A percentile compares a stretch with the other conserved stretches of the same genome.
phyloP scores from a whole-genome alignment of 2,888 invertebrate genomes.

The Aphelenchoides bicaudatus region DNA sequence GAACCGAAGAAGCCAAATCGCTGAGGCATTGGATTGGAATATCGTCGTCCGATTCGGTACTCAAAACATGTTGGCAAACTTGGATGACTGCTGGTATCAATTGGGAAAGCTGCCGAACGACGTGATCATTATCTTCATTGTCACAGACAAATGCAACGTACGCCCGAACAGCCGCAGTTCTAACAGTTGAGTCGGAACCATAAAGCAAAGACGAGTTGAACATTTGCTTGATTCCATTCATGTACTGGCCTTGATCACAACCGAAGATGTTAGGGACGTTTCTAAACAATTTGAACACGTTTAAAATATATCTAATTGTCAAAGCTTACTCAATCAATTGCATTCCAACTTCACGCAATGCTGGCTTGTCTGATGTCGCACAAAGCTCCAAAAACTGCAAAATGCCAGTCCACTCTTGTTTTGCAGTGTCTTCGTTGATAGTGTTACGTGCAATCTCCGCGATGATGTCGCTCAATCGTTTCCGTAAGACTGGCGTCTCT shows the following conservation, averaged over 20 bases:
- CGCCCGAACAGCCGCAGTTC: slow-evolving; percentile 66
- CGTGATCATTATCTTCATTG: slow-evolving; percentile 86
- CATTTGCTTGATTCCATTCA: slow-evolving; percentile 72
- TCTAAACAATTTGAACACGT: slow-evolving; percentile 63
- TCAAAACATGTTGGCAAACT: slow-evolving; percentile 77
- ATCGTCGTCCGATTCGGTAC: slow-evolving; percentile 77
- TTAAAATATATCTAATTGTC: background rate
- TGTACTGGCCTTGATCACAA: slow-evolving; percentile 82
- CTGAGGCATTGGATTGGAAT: slow-evolving; percentile 82
- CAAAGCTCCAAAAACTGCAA: slow-evolving; percentile 87
- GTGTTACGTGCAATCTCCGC: slow-evolving; percentile 92
- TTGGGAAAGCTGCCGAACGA: slow-evolving; percentile 83
- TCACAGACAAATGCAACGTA: slow-evolving; percentile 75
- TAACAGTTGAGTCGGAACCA: slow-evolving; percentile 56
- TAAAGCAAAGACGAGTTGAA: slow-evolving; percentile 38
- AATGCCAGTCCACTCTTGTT: slow-evolving; percentile 70
- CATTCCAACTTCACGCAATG: slow-evolving; percentile 85
- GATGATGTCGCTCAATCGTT: slow-evolving; percentile 89
- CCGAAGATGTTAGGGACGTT: slow-evolving; percentile 95
- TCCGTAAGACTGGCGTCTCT: slow-evolving; percentile 71
- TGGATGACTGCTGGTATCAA: slow-evolving; percentile 70
- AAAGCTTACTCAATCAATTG: slow-evolving; percentile 81
- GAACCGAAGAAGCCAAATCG: slow-evolving; percentile 85
- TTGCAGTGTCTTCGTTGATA: slow-evolving; percentile 64
- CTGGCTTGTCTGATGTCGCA: slow-evolving; percentile 77